Evolutionary conservation across 2,888 invertebrate species (phyloP).

Genomic region (Quadroppia sp.): DNA sequence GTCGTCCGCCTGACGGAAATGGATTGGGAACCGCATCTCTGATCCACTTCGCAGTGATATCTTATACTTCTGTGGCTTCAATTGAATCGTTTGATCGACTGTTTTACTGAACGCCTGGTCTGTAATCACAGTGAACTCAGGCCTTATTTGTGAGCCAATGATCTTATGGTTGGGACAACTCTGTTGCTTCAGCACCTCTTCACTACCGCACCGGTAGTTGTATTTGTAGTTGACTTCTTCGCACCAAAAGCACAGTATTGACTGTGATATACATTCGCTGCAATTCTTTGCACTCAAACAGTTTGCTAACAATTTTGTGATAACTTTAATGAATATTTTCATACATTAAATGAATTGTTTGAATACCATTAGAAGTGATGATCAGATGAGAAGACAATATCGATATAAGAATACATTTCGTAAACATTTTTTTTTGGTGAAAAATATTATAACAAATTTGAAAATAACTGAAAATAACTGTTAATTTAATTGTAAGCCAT

Average conservation of each 20-base stretch:
- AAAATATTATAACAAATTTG: too few relatives aligned
- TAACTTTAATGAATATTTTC: too few relatives aligned
- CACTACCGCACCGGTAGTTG: not conserved
- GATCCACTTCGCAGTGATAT: slow-evolving; percentile 50
- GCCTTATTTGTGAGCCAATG: not conserved
- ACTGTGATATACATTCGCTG: slow-evolving; percentile 30
- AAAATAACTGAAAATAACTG: too few relatives aligned
- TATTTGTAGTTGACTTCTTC: not conserved
- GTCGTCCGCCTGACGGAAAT: slow-evolving; percentile 72
- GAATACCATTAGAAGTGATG: too few relatives aligned
- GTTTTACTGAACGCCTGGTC: not conserved
- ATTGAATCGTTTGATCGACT: slow-evolving; percentile 2
- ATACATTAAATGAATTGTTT: too few relatives aligned
- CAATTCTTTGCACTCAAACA: slow-evolving; percentile 25
- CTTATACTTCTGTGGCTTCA: slow-evolving; percentile 29
- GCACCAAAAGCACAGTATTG: slow-evolving; percentile 33
- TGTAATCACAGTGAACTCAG: not conserved
- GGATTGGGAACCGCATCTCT: slow-evolving; percentile 59
- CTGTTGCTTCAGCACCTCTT: not conserved
- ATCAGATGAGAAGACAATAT: not conserved
- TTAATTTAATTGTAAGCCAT: too few relatives aligned
- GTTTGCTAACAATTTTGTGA: not conserved
- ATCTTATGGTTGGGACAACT: not conserved
- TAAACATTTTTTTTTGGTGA: too few relatives aligned
- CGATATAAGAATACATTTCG: too few relatives aligned